phyloP scores from a whole-genome alignment of 2,113 vertebrate genomes.

The Lepus timidus region DNA sequence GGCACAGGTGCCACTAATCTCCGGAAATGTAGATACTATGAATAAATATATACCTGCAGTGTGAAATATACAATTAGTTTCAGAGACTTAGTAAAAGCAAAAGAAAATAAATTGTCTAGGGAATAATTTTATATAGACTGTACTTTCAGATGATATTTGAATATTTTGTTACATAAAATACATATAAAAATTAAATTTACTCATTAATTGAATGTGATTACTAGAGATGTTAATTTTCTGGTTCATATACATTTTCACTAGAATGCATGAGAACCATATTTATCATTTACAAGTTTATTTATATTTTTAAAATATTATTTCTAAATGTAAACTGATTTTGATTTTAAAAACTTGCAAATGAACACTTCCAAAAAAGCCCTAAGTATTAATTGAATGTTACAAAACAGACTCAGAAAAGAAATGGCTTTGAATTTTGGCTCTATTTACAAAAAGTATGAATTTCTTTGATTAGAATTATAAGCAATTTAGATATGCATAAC shows the following conservation, averaged over 20 bases:
- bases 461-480: not conserved
- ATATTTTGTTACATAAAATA: not conserved
- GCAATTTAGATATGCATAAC: not conserved
- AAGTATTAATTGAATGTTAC: not conserved
- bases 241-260: not conserved
- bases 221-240: not conserved
- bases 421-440: not conserved
- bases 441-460: not conserved
- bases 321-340: not conserved
- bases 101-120: not conserved
- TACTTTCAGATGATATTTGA: constrained; percentile 21
- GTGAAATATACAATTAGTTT: not conserved
- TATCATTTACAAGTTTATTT: not conserved
- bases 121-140: not conserved
- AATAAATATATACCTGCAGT: not conserved
- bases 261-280: not conserved
- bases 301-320: not conserved
- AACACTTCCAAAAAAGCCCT: not conserved
- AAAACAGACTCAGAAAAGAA: not conserved
- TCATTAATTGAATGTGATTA: not conserved
- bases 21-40: not conserved
- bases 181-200: not conserved
- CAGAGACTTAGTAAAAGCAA: not conserved
- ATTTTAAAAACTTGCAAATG: constrained; percentile 5
- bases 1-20: not conserved